Conservation (phyloP, 2,113 vertebrate species). For the Hippoglossus stenolepis region DNA sequence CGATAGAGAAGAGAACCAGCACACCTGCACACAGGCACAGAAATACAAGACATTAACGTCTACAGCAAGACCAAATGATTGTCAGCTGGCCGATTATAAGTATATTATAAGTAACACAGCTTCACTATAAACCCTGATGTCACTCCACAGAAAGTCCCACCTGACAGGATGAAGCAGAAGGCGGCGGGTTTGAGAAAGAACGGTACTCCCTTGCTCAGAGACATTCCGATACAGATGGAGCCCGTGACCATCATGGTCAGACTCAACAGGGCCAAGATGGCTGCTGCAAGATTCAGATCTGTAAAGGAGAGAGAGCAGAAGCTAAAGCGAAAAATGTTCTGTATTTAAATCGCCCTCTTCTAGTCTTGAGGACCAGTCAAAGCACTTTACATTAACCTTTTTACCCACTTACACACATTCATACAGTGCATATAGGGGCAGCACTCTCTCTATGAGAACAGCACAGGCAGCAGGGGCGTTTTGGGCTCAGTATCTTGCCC, state of each 20-base stretch:
- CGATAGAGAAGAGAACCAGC: constrained; percentile 86
- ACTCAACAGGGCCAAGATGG: constrained; percentile 85
- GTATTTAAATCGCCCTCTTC: too few relatives aligned
- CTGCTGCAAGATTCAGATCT: constrained; percentile 87
- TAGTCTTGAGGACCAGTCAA: too few relatives aligned
- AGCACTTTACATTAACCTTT: too few relatives aligned
- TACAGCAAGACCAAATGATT: neutral
- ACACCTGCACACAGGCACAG: constrained; percentile 77
- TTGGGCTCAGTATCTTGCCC: too few relatives aligned
- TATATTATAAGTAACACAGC: too few relatives aligned
- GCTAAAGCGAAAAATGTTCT: too few relatives aligned
- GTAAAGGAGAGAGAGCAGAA: constrained; percentile 2
- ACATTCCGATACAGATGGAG: constrained; percentile 89
- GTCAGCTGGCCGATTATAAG: neutral
- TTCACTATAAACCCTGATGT: neutral
- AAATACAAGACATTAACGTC: neutral
- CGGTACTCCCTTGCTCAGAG: constrained; percentile 88
- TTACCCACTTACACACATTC: too few relatives aligned
- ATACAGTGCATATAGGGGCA: too few relatives aligned
- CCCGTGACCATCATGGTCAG: constrained; percentile 88
- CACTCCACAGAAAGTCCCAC: constrained; percentile 60
- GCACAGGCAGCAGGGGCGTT: too few relatives aligned
- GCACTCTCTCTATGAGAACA: too few relatives aligned
- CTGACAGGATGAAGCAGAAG: constrained; percentile 89
- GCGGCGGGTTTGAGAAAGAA: constrained; percentile 91